Conservation (phyloP, 2,113 vertebrate genomes). For the Pogona vitticeps region DNA sequence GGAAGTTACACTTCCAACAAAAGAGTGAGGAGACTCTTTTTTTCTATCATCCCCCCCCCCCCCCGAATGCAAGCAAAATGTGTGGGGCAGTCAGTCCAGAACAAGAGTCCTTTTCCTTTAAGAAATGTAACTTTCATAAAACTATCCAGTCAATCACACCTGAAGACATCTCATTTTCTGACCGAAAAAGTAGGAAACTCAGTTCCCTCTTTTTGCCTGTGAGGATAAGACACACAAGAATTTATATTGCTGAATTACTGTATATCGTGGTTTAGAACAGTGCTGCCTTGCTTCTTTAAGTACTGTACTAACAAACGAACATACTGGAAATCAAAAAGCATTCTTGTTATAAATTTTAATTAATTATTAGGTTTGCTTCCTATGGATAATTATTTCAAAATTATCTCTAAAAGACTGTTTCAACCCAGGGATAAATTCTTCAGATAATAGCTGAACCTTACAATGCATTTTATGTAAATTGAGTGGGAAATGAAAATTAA, state of each 20-base stretch:
- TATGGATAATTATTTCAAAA: constrained; percentile 19
- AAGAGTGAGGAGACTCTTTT: too few relatives aligned
- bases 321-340: constrained; percentile 36
- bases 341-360: constrained; percentile 36
- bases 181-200: constrained; percentile 19
- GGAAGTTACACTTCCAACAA: too few relatives aligned
- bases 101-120: too few relatives aligned
- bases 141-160: not conserved
- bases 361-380: constrained; percentile 49
- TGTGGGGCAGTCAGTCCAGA: too few relatives aligned
- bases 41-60: too few relatives aligned
- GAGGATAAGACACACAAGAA: too few relatives aligned
- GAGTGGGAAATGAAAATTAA: constrained; percentile 38
- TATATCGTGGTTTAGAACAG: constrained; percentile 33
- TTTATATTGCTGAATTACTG: constrained; percentile 36
- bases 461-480: constrained; percentile 8
- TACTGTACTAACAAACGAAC: constrained; percentile 45
- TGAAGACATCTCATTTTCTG: constrained; percentile 15
- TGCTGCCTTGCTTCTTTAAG: constrained; percentile 41
- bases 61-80: too few relatives aligned
- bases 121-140: too few relatives aligned
- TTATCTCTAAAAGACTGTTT: constrained; percentile 42
- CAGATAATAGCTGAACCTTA: constrained; percentile 38
- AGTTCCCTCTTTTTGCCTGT: not conserved
- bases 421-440: constrained; percentile 29